Percentiles rank a stretch among this genome's conserved stretches.
Conservation (phyloP, 2,888 invertebrate species). For the Synergus gifuensis region DNA sequence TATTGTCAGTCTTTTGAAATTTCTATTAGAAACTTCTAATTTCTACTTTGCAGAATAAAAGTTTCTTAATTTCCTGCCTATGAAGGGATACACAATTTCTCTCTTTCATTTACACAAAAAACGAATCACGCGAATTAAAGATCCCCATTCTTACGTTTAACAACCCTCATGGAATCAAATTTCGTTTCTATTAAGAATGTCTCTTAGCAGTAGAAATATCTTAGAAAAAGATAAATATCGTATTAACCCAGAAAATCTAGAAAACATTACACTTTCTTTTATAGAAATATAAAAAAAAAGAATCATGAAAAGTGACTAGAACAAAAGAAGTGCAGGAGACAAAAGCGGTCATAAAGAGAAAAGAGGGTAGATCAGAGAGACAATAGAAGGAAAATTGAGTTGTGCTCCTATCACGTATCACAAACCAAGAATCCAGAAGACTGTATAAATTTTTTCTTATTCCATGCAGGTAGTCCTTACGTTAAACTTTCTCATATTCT, state of each 20-base stretch:
- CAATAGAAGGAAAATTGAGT: constrained; percentile 24
- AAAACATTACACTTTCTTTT: not conserved
- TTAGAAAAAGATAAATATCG: constrained; percentile 16
- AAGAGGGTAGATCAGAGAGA: not conserved
- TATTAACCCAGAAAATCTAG: not conserved
- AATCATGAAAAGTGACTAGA: not conserved
- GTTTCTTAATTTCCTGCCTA: too few relatives aligned
- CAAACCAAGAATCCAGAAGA: not conserved
- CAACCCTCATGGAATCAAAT: too few relatives aligned
- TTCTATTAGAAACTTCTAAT: too few relatives aligned
- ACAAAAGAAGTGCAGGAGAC: not conserved
- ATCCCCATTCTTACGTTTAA: too few relatives aligned
- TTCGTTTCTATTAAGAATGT: too few relatives aligned
- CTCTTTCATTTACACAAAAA: too few relatives aligned
- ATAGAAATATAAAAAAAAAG: not conserved
- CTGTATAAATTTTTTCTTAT: too few relatives aligned
- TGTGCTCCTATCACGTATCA: not conserved
- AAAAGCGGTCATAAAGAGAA: not conserved
- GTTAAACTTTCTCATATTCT: not conserved
- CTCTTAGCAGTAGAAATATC: not conserved
- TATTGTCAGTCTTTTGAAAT: not conserved
- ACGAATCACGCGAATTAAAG: too few relatives aligned
- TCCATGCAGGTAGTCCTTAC: too few relatives aligned
- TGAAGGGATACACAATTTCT: too few relatives aligned
- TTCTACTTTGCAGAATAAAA: too few relatives aligned